phyloP scores from a whole-genome alignment of 2,888 invertebrate species.

The Sialis lutaria region DNA sequence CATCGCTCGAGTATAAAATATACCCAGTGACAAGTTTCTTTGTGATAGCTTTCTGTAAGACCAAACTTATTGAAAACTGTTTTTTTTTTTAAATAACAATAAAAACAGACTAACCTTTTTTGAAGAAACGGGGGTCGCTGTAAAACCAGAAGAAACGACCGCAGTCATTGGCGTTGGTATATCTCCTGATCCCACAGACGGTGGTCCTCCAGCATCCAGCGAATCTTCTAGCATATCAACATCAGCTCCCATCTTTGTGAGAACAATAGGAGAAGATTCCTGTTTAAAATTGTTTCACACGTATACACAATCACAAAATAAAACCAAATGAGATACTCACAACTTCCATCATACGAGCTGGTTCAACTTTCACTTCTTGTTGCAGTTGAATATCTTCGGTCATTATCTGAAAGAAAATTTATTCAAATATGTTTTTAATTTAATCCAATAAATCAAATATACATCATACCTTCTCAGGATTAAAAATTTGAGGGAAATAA shows the following conservation, averaged over 20 bases:
- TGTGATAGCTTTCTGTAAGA: conserved; percentile 31
- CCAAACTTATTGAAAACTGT: conserved; percentile 2
- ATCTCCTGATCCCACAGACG: conserved; percentile 66
- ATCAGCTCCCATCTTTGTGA: conserved; percentile 40
- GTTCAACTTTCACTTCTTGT: conserved; percentile 15
- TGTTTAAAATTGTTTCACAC: conserved; percentile 15
- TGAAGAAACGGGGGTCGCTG: conserved; percentile 25
- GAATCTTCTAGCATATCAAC: conserved; percentile 56
- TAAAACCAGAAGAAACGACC: conserved; percentile 12
- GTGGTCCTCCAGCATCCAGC: conserved; percentile 62
- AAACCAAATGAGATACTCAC: conserved; percentile 12
- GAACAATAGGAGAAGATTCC: conserved; percentile 31
- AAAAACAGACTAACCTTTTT: conserved; percentile 17
- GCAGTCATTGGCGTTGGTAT: conserved; percentile 36
- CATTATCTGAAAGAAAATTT: conserved; percentile 17
- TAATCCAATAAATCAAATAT: not conserved
- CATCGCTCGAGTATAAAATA: conserved; percentile 94
- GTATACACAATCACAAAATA: not conserved
- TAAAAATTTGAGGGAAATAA: conserved; percentile 54
- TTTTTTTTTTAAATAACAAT: not conserved
- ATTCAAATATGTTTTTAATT: not conserved
- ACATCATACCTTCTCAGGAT: conserved; percentile 36
- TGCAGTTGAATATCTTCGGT: conserved; percentile 15
- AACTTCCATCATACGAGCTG: conserved; percentile 16
- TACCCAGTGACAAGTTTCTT: conserved; percentile 89